phyloP scores from a whole-genome alignment of 30 jellyfish, hydroid and myxozoan genomes.

The Clytia hemisphaerica region DNA sequence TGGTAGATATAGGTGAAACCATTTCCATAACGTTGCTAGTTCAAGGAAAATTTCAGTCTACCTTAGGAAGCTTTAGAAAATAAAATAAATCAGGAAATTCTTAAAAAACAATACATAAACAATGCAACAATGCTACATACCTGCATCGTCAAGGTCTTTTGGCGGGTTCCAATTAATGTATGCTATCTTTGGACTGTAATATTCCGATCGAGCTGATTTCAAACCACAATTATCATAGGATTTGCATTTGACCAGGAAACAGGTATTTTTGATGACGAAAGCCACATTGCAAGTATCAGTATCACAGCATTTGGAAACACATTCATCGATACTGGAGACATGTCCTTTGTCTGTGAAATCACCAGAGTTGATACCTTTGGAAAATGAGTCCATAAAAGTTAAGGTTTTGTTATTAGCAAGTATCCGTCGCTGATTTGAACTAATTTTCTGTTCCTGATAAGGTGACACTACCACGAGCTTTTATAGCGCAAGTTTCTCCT shows the following conservation, averaged over 20 bases:
- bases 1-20: no score
- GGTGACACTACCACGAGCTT: no score
- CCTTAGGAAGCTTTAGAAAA: no score
- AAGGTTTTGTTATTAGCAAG: no score
- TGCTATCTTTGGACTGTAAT: conserved; percentile 76
- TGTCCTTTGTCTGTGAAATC: conserved; percentile 90
- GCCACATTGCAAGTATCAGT: conserved; percentile 95
- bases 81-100: no score
- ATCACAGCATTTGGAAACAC: conserved; percentile 73
- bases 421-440: no score
- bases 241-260: conserved; percentile 90
- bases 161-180: conserved; percentile 97
- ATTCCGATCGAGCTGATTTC: conserved; percentile 80
- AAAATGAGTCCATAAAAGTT: no score
- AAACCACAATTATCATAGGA: conserved; percentile 70
- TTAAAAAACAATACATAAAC: no score
- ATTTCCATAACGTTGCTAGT: no score
- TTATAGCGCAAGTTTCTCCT: no score
- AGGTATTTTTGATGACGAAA: conserved; percentile 79
- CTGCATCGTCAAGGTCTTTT: conserved; percentile 70
- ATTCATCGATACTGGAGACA: conserved; percentile 64
- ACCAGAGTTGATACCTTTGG: conserved; percentile 91
- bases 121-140: not conserved
- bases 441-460: no score
- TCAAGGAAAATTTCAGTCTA: no score